These are phyloP conservation scores for Paralichthys olivaceus DNA, from an alignment of 2,113 vertebrate species.

Conservation along the genomic window DNA sequence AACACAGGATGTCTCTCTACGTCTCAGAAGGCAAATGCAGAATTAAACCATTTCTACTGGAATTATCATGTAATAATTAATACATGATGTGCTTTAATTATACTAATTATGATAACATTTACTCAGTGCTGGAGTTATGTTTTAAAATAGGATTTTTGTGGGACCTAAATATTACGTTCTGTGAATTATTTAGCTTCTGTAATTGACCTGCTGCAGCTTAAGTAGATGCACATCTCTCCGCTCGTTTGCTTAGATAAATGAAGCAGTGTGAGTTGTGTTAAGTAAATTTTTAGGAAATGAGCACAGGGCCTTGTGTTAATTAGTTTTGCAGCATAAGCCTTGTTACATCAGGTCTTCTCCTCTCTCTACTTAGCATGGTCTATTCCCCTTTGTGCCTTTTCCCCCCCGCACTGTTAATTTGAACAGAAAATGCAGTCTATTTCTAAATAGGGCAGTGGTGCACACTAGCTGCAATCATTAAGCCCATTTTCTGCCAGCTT, in stretches of 20 bases:
- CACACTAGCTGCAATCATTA: conserved; percentile 68
- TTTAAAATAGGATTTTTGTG: conserved; percentile 36
- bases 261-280: conserved; percentile 64
- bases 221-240: conserved; percentile 70
- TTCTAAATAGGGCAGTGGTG: conserved; percentile 66
- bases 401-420: conserved; percentile 64
- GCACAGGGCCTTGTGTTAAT: conserved; percentile 73
- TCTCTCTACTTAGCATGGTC: conserved; percentile 62
- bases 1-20: conserved; percentile 3
- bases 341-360: conserved; percentile 61
- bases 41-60: conserved; percentile 44
- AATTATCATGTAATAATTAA: conserved; percentile 58
- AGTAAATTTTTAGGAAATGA: conserved; percentile 75
- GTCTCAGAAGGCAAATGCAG: conserved; percentile 29
- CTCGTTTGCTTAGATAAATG: conserved; percentile 75
- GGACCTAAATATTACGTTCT: conserved; percentile 59
- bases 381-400: conserved; percentile 70
- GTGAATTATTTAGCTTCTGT: conserved; percentile 76
- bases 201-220: conserved; percentile 75
- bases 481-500: conserved; percentile 72
- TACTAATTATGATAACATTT: conserved; percentile 62
- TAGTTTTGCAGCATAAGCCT: conserved; percentile 65
- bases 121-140: conserved; percentile 18
- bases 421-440: conserved; percentile 67
- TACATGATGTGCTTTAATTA: conserved; percentile 61